Evolutionary conservation across 2,888 invertebrate genomes (phyloP).

Genomic region (Cancer borealis): DNA sequence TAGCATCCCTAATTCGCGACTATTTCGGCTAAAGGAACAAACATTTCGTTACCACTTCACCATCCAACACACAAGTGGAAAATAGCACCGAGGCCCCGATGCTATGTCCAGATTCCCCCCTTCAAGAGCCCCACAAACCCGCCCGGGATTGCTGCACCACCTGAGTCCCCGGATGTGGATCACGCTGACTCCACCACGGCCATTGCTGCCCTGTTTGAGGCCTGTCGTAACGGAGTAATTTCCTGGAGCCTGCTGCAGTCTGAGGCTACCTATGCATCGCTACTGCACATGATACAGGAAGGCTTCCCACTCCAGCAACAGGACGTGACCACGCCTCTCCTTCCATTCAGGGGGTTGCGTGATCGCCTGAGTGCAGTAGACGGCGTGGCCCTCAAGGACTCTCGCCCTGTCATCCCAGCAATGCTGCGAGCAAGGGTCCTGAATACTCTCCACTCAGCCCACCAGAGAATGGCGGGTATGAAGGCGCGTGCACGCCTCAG

Average conservation of each 20-base stretch:
- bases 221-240: not conserved
- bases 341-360: slow-evolving; percentile 23
- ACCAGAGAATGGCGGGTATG: slow-evolving; percentile 23
- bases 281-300: not conserved
- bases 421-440: not conserved
- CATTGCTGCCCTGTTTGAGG: too few relatives aligned
- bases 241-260: not conserved
- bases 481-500: slow-evolving; percentile 11
- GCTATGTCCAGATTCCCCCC: slow-evolving; percentile 45
- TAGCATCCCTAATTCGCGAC: not conserved
- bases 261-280: not conserved
- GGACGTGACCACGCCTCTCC: not conserved
- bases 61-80: not conserved
- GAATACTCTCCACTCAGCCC: not conserved
- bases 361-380: slow-evolving; percentile 8
- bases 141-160: too few relatives aligned
- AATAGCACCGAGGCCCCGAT: slow-evolving; percentile 4
- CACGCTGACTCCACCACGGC: too few relatives aligned
- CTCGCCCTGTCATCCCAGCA: not conserved
- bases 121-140: too few relatives aligned
- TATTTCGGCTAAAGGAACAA: slow-evolving; percentile 45
- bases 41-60: slow-evolving; percentile 60
- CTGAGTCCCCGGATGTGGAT: too few relatives aligned
- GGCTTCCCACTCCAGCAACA: not conserved
- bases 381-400: slow-evolving; percentile 37